Percentiles rank a stretch among this genome's conserved stretches.
Evolutionary conservation across 2,797 vertebrate species (phyloP).

Genomic region (Gastrophryne carolinensis): DNA sequence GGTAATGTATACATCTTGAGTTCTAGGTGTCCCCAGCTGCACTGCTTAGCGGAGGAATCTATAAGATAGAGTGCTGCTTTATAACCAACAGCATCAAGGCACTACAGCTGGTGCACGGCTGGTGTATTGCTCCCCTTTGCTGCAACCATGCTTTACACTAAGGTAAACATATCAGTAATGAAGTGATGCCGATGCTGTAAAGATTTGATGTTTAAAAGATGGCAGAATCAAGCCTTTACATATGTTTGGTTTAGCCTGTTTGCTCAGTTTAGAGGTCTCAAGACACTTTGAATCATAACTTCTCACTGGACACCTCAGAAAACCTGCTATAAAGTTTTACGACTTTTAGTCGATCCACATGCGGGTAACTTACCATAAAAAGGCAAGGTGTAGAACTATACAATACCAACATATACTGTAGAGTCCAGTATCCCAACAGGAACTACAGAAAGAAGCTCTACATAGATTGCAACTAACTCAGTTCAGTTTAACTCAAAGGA

Average conservation of each 20-base stretch:
- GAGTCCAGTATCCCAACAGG: too few species aligned
- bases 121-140: neutral
- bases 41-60: constrained; percentile 14
- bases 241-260: neutral
- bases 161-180: constrained; percentile 30
- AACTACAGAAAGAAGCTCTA: too few species aligned
- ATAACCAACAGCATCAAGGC: neutral
- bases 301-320: neutral
- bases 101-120: neutral
- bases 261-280: neutral
- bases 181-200: constrained; percentile 28
- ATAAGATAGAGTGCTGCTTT: neutral
- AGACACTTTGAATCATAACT: neutral
- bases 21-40: constrained; percentile 28
- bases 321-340: neutral
- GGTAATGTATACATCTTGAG: neutral
- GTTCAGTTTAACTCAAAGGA: too few species aligned
- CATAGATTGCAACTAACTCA: too few species aligned
- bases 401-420: too few species aligned
- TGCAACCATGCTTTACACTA: neutral
- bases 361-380: too few species aligned
- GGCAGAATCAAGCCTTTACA: neutral
- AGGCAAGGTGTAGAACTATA: too few species aligned
- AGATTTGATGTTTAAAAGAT: neutral
- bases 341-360: too few species aligned